These are phyloP conservation scores for Tadarida brasiliensis DNA, from an alignment of 2,797 vertebrate species.

Conservation along the genomic window DNA sequence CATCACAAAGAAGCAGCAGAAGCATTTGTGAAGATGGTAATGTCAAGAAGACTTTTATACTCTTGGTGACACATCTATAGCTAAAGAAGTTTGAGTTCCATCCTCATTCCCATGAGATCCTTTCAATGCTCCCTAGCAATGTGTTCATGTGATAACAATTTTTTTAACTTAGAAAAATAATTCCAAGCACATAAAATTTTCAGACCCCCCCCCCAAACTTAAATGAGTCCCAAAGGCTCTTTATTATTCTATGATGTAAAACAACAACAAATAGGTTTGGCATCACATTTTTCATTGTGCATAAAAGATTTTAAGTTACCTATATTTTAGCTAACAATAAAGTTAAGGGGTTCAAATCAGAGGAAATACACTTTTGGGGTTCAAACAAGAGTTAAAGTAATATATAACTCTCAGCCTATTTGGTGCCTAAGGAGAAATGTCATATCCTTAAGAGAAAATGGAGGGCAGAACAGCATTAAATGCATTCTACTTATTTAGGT, in stretches of 20 bases:
- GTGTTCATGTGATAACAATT: neutral
- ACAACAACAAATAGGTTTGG: neutral
- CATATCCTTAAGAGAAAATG: neutral
- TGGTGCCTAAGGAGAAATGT: neutral
- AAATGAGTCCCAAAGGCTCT: rapidly evolving
- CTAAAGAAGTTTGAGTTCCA: neutral
- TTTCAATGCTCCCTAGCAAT: neutral
- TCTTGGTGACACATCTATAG: neutral
- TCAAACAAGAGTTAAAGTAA: neutral
- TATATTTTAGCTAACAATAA: neutral
- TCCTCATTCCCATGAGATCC: neutral
- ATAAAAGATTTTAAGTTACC: neutral
- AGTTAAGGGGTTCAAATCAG: neutral
- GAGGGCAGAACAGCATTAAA: neutral
- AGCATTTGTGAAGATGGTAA: neutral
- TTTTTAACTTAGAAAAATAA: neutral
- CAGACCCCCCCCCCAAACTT: neutral
- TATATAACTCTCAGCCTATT: neutral
- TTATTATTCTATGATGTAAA: neutral
- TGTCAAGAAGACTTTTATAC: neutral
- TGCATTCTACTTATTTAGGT: neutral
- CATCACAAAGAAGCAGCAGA: neutral
- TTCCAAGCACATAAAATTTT: neutral
- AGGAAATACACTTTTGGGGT: neutral
- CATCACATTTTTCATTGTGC: neutral